phyloP scores from a whole-genome alignment of 1,140 invertebrate species.

The Phthorimaea operculella region DNA sequence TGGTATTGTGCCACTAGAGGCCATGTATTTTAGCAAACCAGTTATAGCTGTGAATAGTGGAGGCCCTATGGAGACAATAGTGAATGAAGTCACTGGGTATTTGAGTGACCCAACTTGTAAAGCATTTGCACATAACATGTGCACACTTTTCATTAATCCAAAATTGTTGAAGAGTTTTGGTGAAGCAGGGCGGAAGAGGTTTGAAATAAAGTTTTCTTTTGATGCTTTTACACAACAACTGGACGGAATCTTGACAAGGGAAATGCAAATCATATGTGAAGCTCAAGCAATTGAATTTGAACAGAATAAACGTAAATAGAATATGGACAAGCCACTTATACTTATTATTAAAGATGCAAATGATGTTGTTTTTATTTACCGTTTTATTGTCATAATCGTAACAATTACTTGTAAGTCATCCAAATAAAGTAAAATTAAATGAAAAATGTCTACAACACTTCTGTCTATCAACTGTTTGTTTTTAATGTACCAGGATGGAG shows the following conservation, averaged over 20 bases:
- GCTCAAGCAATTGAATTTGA: conserved; percentile 50
- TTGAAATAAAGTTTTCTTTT: conserved; percentile 84
- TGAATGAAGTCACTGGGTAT: conserved; percentile 90
- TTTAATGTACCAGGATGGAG: neutral
- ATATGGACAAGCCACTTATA: no score
- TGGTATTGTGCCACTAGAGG: conserved; percentile 99
- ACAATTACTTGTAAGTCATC: no score
- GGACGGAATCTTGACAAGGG: conserved; percentile 70
- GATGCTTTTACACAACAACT: conserved; percentile 78
- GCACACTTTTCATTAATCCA: conserved; percentile 71
- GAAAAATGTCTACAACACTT: no score
- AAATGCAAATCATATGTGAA: conserved; percentile 52
- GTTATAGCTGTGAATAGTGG: conserved; percentile 96
- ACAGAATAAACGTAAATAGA: conserved; percentile 54
- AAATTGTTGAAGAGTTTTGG: conserved; percentile 75
- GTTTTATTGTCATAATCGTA: no score
- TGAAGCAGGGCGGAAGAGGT: conserved; percentile 74
- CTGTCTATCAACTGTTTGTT: no score
- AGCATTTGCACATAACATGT: conserved; percentile 85
- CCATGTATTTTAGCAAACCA: conserved; percentile 94
- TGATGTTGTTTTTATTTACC: no score
- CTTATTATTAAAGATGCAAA: no score
- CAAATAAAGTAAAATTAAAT: no score
- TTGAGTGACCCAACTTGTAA: conserved; percentile 77
- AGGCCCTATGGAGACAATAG: conserved; percentile 94